Percentiles rank a stretch among this genome's conserved stretches.
phyloP scores from a whole-genome alignment of 2,797 vertebrate genomes.

The Danio aesculapii region DNA sequence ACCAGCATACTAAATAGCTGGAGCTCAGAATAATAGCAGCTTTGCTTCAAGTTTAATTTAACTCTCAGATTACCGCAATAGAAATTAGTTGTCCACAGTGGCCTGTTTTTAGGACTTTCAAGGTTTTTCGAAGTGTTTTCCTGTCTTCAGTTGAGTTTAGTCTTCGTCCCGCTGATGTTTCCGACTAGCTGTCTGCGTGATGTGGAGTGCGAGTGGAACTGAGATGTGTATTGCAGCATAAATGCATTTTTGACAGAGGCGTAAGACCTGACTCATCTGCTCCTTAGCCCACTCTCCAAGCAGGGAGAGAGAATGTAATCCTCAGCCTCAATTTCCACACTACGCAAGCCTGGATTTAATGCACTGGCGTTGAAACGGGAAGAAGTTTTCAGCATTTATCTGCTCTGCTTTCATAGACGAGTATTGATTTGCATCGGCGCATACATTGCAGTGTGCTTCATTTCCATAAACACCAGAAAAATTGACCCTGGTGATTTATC shows the following conservation, averaged over 20 bases:
- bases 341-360: neutral
- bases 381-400: neutral
- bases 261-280: conserved; percentile 70
- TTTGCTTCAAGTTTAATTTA: neutral
- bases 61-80: neutral
- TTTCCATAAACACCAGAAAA: neutral
- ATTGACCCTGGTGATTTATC: neutral
- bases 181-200: conserved; percentile 72
- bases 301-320: conserved; percentile 1
- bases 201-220: conserved; percentile 70
- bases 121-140: neutral
- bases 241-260: conserved; percentile 64
- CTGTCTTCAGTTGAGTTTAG: conserved; percentile 52
- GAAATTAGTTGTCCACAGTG: neutral
- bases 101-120: conserved; percentile 8
- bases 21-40: neutral
- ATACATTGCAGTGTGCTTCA: neutral
- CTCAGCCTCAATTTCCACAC: neutral
- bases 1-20: neutral
- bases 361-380: neutral
- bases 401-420: neutral
- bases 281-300: conserved; percentile 40
- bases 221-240: conserved; percentile 58
- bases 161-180: conserved; percentile 67
- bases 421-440: neutral